Evolutionary conservation across 2,113 vertebrate genomes (phyloP), one percentile per base, ranked within the genome.

Genomic region (Willisornis vidua): DNA sequence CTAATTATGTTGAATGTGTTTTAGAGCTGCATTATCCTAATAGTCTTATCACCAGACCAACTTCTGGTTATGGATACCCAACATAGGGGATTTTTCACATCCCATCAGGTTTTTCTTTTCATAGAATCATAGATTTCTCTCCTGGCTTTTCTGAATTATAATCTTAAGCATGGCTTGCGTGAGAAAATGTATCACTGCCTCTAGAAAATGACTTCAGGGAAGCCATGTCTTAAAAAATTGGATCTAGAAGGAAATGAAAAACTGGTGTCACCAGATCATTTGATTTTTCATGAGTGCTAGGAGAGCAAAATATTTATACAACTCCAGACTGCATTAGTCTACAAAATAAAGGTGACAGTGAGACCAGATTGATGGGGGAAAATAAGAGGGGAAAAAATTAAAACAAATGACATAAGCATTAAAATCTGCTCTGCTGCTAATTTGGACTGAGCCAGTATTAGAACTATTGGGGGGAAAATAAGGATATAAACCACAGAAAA

Each of bases 1-100:
- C 67, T 93, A 85, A 85, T 91, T 92, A 82, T 28, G n/a, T 7
- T 94, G 51, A 92, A 79, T 87, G 66, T 93, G 74, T 70, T 91
- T 89, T 85, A 91, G 67, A 91, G 74, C 63, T 75, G 12, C 37
- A 82, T 89, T 89, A 78, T 78, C 61, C 66, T 92, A 82, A 81
- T 68, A 93, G 39, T 20, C 39, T 89, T 95, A 94, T 93, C 54
- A 70, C 8, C 71, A 93, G 46, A 86, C 54, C 78, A 80, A 15
- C n/a, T 35, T 87, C 62, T 85, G 43, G 35, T 89, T 95, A 82
- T 0, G 8, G 74, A 68, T 79, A 59, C 76, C 72, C 3, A 2
- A 9, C 0, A 0, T 0, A 61, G 62, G 59, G 66, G 67, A 55
- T 43, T 83, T 93, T 67, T 93, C 52, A 59, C 2, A 3, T 43